These are phyloP conservation scores for Drosophila anomalata DNA, from an alignment of 2,888 invertebrate genomes.

Conservation along the genomic window DNA sequence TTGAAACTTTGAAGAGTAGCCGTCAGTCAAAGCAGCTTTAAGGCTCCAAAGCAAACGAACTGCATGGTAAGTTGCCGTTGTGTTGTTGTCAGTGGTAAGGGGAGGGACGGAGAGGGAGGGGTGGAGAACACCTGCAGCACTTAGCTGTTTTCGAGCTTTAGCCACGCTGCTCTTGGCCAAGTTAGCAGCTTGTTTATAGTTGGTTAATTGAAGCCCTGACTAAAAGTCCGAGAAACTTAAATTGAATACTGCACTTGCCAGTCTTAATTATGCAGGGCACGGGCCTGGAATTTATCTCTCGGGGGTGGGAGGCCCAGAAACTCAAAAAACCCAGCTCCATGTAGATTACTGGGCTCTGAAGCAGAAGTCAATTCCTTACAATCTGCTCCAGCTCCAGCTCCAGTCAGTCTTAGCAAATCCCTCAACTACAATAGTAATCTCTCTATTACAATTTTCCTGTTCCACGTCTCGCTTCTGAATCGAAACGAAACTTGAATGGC, in stretches of 20 bases:
- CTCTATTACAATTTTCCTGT: slow-evolving; percentile 25
- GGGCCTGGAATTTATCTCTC: slow-evolving; percentile 13
- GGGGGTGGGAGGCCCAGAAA: not conserved
- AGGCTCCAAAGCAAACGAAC: slow-evolving; percentile 40
- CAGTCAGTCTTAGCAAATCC: slow-evolving; percentile 25
- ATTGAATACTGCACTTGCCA: slow-evolving; percentile 55
- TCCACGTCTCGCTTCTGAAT: slow-evolving; percentile 18
- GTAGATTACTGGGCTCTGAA: slow-evolving; percentile 24
- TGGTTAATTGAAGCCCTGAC: slow-evolving; percentile 62
- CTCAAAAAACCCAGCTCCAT: slow-evolving; percentile 4
- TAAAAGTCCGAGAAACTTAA: slow-evolving; percentile 44
- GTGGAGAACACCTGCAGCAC: slow-evolving; percentile 25
- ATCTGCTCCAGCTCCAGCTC: slow-evolving; percentile 16
- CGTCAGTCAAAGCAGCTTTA: slow-evolving; percentile 49
- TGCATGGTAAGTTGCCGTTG: slow-evolving; percentile 58
- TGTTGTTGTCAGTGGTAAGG: not conserved
- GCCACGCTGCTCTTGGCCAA: slow-evolving; percentile 38
- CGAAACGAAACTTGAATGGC: slow-evolving; percentile 35
- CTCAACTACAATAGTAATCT: slow-evolving; percentile 40
- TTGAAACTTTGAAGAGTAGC: slow-evolving; percentile 44
- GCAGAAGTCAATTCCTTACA: slow-evolving; percentile 34
- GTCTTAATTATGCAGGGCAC: slow-evolving; percentile 34
- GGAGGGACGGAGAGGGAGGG: not conserved
- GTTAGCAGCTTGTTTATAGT: slow-evolving; percentile 62
- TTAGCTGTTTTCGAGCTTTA: slow-evolving; percentile 21